phyloP scores from a whole-genome alignment of 2,797 vertebrate genomes.

The Liasis olivaceus region DNA sequence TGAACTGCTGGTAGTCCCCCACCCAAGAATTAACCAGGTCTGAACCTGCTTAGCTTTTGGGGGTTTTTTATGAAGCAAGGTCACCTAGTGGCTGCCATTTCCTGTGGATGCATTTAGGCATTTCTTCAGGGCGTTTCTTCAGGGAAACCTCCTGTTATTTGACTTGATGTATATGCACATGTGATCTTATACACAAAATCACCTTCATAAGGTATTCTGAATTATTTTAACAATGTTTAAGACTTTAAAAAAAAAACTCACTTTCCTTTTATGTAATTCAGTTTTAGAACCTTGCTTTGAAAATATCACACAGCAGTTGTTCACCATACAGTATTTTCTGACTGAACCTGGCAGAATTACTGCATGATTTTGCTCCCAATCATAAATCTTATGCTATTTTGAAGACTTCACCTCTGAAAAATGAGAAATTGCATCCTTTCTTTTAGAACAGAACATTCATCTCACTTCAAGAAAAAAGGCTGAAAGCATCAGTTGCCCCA shows the following conservation, averaged over 20 bases:
- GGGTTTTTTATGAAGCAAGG: not conserved
- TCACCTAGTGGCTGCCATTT: not conserved
- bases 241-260: not conserved
- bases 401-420: not conserved
- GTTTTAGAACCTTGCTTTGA: constrained; percentile 28
- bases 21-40: not conserved
- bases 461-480: not conserved
- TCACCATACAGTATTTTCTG: constrained; percentile 25
- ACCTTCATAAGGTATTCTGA: not conserved
- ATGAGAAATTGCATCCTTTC: not conserved
- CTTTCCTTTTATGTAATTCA: fast-evolving
- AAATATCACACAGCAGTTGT: not conserved
- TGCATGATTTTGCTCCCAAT: constrained; percentile 19
- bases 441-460: not conserved
- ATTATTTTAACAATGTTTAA: not conserved
- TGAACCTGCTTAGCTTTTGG: not conserved
- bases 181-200: not conserved
- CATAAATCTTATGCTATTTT: not conserved
- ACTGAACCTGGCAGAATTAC: constrained; percentile 28
- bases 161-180: not conserved
- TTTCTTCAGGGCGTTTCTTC: not conserved
- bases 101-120: not conserved
- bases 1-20: not conserved
- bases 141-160: not conserved
- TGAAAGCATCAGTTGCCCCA: not conserved